Conservation (phyloP, 2,113 vertebrate genomes). For the Hystrix cristata region DNA sequence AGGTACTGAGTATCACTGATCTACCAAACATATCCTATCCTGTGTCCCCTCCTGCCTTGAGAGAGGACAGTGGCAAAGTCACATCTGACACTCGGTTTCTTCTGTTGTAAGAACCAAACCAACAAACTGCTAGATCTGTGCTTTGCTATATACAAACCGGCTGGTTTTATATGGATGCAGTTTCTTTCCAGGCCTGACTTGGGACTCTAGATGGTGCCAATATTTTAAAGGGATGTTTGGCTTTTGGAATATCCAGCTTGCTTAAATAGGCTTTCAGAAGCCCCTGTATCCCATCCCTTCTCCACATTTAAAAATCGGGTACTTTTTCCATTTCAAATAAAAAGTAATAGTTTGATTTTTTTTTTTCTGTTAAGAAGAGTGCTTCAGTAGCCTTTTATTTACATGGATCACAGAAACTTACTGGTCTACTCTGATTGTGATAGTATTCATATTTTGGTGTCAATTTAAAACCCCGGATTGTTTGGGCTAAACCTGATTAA, state of each 20-base stretch:
- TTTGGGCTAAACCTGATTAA: not conserved
- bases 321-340: conserved; percentile 44
- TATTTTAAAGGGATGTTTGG: conserved; percentile 67
- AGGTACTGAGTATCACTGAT: conserved; percentile 58
- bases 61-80: conserved; percentile 76
- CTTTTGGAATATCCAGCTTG: conserved; percentile 72
- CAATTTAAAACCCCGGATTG: conserved; percentile 4
- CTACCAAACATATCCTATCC: not conserved
- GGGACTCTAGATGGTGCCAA: conserved; percentile 65
- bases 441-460: not conserved
- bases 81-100: conserved; percentile 54
- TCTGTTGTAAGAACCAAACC: conserved; percentile 72
- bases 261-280: conserved; percentile 73
- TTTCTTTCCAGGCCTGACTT: conserved; percentile 76
- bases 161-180: conserved; percentile 58
- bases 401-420: conserved; percentile 48
- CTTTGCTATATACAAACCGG: conserved; percentile 64
- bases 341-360: not conserved
- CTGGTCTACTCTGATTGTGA: conserved; percentile 13
- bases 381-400: conserved; percentile 11
- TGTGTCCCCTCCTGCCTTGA: not conserved
- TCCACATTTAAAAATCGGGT: conserved; percentile 61
- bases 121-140: conserved; percentile 28
- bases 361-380: not conserved
- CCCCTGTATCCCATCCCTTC: not conserved